These are phyloP conservation scores for Neocrepidodera transversa DNA, from an alignment of 2,888 invertebrate species.

Conservation along the genomic window DNA sequence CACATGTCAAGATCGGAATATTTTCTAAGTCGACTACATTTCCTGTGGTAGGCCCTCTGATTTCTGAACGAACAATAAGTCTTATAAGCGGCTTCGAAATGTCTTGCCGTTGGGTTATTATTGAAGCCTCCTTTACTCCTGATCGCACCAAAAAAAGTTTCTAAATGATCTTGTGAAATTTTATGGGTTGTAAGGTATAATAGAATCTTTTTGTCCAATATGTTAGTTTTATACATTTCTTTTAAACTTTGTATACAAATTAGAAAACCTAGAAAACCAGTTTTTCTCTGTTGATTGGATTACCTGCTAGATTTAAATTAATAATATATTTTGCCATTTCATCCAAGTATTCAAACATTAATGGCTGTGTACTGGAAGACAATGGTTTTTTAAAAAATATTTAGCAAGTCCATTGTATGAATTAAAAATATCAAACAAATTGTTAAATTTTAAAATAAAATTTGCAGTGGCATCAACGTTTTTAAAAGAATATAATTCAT, in stretches of 20 bases:
- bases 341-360: constrained; percentile 19
- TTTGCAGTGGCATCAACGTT: constrained; percentile 18
- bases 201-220: not conserved
- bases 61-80: not conserved
- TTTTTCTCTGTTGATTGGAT: constrained; percentile 6
- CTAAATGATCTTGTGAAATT: not conserved
- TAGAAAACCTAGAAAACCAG: constrained; percentile 16
- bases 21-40: constrained; percentile 6
- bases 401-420: constrained; percentile 24
- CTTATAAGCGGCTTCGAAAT: not conserved
- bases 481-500: constrained; percentile 12
- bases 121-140: not conserved
- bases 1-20: not conserved
- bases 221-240: constrained; percentile 9
- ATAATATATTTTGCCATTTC: constrained; percentile 26
- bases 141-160: not conserved
- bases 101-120: not conserved
- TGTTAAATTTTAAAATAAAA: constrained; percentile 28
- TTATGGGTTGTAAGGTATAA: not conserved
- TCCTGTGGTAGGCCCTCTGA: constrained; percentile 2
- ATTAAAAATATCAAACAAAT: constrained; percentile 31
- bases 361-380: constrained; percentile 12
- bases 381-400: constrained; percentile 26
- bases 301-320: constrained; percentile 8
- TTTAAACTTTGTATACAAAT: constrained; percentile 19